Conservation (phyloP, 2,888 invertebrate genomes). For the Melinopterus prodromus region DNA sequence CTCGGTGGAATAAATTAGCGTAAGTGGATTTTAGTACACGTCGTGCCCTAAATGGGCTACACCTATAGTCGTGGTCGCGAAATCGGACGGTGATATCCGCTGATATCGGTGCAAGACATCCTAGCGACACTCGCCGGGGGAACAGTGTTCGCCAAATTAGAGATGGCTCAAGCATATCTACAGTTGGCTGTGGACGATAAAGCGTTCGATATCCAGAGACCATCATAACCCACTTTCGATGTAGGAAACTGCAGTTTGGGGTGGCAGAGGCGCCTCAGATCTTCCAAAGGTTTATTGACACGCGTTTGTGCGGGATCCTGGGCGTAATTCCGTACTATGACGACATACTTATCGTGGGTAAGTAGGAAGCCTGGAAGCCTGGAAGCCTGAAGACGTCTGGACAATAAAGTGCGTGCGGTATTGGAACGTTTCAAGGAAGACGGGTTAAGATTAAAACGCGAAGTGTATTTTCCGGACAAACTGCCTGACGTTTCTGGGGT, state of each 20-base stretch:
- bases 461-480: constrained; percentile 13
- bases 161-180: too few species aligned
- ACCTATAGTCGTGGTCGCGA: constrained; percentile 47
- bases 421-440: not conserved
- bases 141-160: too few species aligned
- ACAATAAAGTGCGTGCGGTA: constrained; percentile 7
- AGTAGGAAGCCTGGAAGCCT: not conserved
- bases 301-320: too few species aligned
- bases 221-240: constrained; percentile 50
- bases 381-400: too few species aligned
- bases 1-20: too few species aligned
- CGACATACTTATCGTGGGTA: too few species aligned
- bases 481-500: constrained; percentile 33
- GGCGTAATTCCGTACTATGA: too few species aligned
- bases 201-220: constrained; percentile 50
- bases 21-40: too few species aligned
- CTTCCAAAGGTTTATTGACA: constrained; percentile 11
- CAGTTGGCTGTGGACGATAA: constrained; percentile 51
- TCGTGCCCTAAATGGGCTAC: constrained; percentile 48
- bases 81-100: constrained; percentile 43
- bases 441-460: constrained; percentile 5
- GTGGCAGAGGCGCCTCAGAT: constrained; percentile 7
- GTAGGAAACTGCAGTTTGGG: constrained; percentile 46
- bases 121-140: too few species aligned
- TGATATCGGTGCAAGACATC: not conserved